Conservation (phyloP, 2,888 invertebrate species). For the Strigamia transsilvanica region DNA sequence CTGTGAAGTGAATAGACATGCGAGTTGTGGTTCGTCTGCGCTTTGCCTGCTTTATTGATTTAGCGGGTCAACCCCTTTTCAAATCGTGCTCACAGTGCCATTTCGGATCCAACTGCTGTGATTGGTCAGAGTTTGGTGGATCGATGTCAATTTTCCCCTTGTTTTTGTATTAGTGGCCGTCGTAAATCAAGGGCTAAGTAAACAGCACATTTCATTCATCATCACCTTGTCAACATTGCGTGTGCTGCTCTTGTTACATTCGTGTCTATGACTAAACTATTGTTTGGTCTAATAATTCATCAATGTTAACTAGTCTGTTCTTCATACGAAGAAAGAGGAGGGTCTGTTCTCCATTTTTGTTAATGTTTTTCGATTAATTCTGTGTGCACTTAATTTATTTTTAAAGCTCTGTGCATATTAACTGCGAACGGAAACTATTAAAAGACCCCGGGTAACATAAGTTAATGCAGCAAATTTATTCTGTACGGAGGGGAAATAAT, state of each 20-base stretch:
- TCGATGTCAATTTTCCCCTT: slow-evolving; percentile 45
- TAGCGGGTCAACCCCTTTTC: slow-evolving; percentile 34
- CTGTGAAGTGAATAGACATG: neutral
- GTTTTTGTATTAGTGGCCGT: slow-evolving; percentile 40
- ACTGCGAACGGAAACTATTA: slow-evolving; percentile 45
- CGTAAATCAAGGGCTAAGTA: slow-evolving; percentile 47
- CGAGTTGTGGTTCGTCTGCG: slow-evolving; percentile 43
- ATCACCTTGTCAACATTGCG: slow-evolving; percentile 49
- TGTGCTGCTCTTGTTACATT: slow-evolving; percentile 35
- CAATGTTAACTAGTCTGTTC: slow-evolving; percentile 17
- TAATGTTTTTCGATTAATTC: slow-evolving; percentile 47
- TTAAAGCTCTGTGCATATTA: slow-evolving; percentile 44
- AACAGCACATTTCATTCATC: slow-evolving; percentile 48
- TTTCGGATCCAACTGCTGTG: neutral
- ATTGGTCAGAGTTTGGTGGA: slow-evolving; percentile 45
- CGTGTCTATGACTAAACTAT: slow-evolving; percentile 47
- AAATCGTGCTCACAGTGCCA: slow-evolving; percentile 22
- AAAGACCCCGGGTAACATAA: slow-evolving; percentile 40
- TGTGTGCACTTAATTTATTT: slow-evolving; percentile 26
- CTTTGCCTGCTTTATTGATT: slow-evolving; percentile 22
- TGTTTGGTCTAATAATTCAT: slow-evolving; percentile 34
- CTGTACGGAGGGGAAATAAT: neutral
- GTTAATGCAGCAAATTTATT: slow-evolving; percentile 40
- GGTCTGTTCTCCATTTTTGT: slow-evolving; percentile 22
- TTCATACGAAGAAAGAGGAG: neutral